These are phyloP conservation scores for Cynocephalus volans DNA, from an alignment of 2,113 vertebrate genomes.

Conservation along the genomic window DNA sequence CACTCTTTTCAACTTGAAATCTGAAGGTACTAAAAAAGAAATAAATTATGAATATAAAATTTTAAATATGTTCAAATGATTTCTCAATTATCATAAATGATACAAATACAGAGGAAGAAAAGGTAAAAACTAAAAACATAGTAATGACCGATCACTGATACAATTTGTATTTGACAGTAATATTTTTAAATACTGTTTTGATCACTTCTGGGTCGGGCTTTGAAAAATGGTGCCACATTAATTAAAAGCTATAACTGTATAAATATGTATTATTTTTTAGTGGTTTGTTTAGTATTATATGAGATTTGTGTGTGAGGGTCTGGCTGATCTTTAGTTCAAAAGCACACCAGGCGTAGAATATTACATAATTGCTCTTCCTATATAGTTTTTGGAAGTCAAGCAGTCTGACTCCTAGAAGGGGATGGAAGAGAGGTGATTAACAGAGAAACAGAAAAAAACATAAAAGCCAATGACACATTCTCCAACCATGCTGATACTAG, in stretches of 20 bases:
- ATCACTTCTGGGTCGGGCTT: not conserved
- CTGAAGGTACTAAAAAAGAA: not conserved
- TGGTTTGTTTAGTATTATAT: not conserved
- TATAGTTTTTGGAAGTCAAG: not conserved
- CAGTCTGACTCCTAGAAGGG: not conserved
- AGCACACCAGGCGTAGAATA: not conserved
- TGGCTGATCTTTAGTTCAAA: not conserved
- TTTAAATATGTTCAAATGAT: not conserved
- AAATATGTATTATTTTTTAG: not conserved
- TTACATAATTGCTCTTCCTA: not conserved
- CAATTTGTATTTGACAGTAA: not conserved
- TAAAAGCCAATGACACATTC: not conserved
- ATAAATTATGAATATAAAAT: not conserved
- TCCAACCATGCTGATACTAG: not conserved
- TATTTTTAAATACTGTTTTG: not conserved
- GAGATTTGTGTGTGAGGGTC: not conserved
- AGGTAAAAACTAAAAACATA: not conserved
- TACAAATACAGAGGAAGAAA: not conserved
- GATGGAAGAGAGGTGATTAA: too few species aligned
- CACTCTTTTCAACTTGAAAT: constrained; percentile 34
- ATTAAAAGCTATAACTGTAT: not conserved
- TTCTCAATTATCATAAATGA: not conserved
- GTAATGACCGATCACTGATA: not conserved
- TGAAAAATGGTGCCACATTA: not conserved
- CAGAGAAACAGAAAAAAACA: too few species aligned